Base-by-base conservation (phyloP, 2,113 vertebrate genomes). In the Progne subis region DNA sequence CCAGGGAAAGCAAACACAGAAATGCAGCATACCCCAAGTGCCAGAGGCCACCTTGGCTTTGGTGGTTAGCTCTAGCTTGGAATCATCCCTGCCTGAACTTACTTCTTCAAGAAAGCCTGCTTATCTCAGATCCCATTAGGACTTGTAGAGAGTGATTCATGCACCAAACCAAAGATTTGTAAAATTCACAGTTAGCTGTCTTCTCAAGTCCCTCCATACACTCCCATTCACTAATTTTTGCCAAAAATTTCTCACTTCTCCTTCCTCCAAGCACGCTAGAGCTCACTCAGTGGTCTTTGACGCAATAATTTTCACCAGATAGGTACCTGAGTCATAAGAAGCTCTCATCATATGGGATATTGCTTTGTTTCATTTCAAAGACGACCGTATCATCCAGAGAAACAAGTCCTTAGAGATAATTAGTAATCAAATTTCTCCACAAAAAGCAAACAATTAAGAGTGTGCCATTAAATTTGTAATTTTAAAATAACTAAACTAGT, bases 31-130 rank as follows among this genome's bases (percentile, higher is more conserved):
- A 89, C 34, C 29, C 19, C 9, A 50, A 26, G 60, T 46, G 49
- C 23, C 60, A 74, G 43, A 37, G 56, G 56, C 37, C 55, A 59
- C 46, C 67, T 70, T 61, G 72, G 85, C 55, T 78, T 78, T 70
- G 34, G 19, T 75, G 32, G 76, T 96, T 81, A 97, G 94, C 92
- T 97, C 95, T 49, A 82, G 49, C 61, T 94, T 74, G 82, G 94
- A 97, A 86, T 89, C 77, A 71, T 94, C 95, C 82, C 95, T 97
- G 32, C 96, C 74, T 86, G 69, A 96, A 37, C 90, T 94, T 79
- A 95, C 11, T 94, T 98, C 97, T 93, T 94, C 85, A 94, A 93
- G 98, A 98, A 43, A 99, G 92, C 75, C 97, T 96, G 41, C 97
- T 83, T 68, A 98, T 90, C 20, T 94, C 96, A 74, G 86, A 89